Conservation (phyloP, 1,140 invertebrate genomes). For the Drosophila funebris region DNA sequence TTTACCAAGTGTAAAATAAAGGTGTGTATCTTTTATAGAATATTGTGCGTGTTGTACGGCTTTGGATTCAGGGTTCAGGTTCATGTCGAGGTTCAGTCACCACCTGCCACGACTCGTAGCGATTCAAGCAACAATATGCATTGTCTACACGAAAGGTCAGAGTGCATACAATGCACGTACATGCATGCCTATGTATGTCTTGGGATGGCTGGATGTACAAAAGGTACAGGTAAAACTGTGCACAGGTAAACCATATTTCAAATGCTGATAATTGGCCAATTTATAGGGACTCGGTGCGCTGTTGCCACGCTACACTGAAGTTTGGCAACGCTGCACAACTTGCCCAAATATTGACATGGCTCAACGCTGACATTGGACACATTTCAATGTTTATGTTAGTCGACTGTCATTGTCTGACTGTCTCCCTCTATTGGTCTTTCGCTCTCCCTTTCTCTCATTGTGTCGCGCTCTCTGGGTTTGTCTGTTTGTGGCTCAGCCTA, state of each 20-base stretch:
- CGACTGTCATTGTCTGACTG: conserved; percentile 42
- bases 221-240: conserved; percentile 49
- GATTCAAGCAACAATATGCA: conserved; percentile 61
- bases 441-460: not conserved
- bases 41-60: conserved; percentile 58
- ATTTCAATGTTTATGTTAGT: conserved; percentile 40
- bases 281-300: conserved; percentile 41
- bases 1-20: conserved; percentile 72
- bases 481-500: conserved; percentile 44
- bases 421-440: not conserved
- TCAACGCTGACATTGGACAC: conserved; percentile 6
- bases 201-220: not conserved
- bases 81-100: not conserved
- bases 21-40: conserved; percentile 70
- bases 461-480: conserved; percentile 13
- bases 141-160: conserved; percentile 72
- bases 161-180: conserved; percentile 61
- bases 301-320: conserved; percentile 35
- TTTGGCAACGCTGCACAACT: conserved; percentile 24
- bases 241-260: conserved; percentile 76
- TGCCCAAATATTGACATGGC: conserved; percentile 62
- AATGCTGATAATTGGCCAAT: conserved; percentile 80
- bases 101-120: not conserved
- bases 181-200: conserved; percentile 3
- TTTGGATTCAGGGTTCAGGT: not conserved